Percentiles rank a stretch among this genome's conserved stretches.
These are phyloP conservation scores for Phania funesta DNA, from an alignment of 2,888 invertebrate species.

Conservation along the genomic window DNA sequence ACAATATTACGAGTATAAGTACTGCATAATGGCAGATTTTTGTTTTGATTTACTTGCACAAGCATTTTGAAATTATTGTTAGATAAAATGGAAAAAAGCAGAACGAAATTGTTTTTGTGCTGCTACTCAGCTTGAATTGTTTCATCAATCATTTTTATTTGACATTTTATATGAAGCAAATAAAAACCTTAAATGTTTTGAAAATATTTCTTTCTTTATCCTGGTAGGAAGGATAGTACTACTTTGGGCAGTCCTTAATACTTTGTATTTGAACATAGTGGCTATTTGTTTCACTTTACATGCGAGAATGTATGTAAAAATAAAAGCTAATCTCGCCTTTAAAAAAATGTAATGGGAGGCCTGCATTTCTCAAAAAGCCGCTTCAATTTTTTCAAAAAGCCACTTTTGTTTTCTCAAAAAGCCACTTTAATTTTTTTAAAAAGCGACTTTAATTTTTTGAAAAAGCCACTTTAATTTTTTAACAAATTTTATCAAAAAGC, in stretches of 20 bases:
- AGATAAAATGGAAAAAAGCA: slow-evolving; percentile 45
- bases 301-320: no score
- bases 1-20: slow-evolving; percentile 15
- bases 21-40: slow-evolving; percentile 55
- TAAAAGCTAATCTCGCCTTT: no score
- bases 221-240: background rate
- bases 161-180: slow-evolving; percentile 31
- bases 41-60: slow-evolving; percentile 55
- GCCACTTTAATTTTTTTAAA: no score
- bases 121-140: slow-evolving; percentile 33
- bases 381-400: no score
- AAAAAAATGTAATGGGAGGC: no score
- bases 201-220: background rate
- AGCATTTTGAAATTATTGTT: slow-evolving; percentile 38
- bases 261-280: background rate
- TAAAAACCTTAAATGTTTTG: slow-evolving; percentile 1
- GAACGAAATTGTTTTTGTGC: background rate
- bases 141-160: slow-evolving; percentile 52
- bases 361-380: no score
- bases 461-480: no score
- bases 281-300: no score
- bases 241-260: background rate
- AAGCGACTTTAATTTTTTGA: no score
- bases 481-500: no score
- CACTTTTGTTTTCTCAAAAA: no score